Conservation (phyloP, 2,888 invertebrate genomes). For the Melipona beecheii region DNA sequence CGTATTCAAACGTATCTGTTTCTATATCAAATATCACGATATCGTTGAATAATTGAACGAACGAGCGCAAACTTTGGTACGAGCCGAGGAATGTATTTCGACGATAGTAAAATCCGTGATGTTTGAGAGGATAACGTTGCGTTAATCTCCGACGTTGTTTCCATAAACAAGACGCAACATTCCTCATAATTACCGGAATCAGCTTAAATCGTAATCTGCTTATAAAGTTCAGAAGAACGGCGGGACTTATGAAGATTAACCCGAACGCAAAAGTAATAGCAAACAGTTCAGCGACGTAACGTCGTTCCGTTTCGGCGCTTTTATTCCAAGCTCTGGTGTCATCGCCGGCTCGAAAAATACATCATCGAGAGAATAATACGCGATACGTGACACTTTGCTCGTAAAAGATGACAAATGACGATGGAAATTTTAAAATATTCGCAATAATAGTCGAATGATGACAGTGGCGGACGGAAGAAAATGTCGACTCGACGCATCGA, state of each 20-base stretch:
- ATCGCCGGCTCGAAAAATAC: neutral
- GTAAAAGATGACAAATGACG: neutral
- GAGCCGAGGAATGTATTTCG: neutral
- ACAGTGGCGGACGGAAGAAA: neutral
- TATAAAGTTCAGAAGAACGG: constrained; percentile 4
- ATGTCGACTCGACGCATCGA: constrained; percentile 2
- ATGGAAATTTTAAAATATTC: neutral
- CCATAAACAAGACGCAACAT: constrained; percentile 5
- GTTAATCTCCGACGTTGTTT: constrained; percentile 4
- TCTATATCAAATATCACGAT: too few species aligned
- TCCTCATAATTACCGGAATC: constrained; percentile 28
- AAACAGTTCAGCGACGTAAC: neutral
- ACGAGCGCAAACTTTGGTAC: neutral
- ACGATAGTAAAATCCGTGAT: constrained; percentile 6
- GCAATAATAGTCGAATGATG: too few species aligned
- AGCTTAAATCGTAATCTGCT: constrained; percentile 32
- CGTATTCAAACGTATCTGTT: neutral
- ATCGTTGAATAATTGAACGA: neutral
- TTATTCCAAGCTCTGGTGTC: neutral
- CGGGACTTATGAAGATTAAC: constrained; percentile 20
- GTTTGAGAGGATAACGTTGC: neutral
- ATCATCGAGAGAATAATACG: neutral
- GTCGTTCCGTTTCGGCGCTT: neutral
- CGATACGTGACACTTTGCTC: neutral
- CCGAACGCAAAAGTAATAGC: neutral